Evolutionary conservation across 2,888 invertebrate species (phyloP).

Genomic region (Mesorhabditis belari): DNA sequence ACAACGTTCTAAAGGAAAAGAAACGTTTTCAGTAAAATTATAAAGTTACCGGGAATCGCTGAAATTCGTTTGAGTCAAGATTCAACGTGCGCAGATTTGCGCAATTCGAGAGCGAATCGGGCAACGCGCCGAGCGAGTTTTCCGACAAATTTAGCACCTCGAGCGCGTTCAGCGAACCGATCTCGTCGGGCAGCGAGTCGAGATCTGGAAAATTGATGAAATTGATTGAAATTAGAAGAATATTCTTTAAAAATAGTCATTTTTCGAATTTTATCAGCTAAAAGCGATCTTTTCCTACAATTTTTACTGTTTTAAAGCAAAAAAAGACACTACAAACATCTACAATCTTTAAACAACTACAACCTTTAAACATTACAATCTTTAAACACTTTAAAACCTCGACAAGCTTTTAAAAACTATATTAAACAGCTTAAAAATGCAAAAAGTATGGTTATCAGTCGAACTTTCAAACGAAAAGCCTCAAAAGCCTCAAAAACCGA

Average conservation of each 20-base stretch:
- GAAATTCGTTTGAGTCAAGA: background rate
- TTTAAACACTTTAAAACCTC: no score
- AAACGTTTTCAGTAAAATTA: no score
- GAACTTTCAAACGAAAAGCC: background rate
- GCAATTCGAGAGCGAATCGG: conserved; percentile 48
- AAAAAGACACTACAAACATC: no score
- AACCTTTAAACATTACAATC: no score
- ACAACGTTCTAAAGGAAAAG: conserved; percentile 64
- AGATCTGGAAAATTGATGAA: conserved; percentile 17
- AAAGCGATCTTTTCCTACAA: no score
- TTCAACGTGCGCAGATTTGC: background rate
- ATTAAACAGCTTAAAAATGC: no score
- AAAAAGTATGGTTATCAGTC: no score
- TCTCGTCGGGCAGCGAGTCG: conserved; percentile 56
- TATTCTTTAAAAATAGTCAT: conserved; percentile 10
- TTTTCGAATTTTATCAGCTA: no score
- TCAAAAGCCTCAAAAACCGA: background rate
- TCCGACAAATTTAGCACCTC: conserved; percentile 57
- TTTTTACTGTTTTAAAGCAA: no score
- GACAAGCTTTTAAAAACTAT: no score
- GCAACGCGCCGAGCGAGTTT: conserved; percentile 56
- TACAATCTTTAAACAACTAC: no score
- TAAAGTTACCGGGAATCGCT: no score
- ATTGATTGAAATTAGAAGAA: background rate
- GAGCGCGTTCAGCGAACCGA: conserved; percentile 58